Conservation (phyloP, 2,797 vertebrate species). For the Danio jaintianensis region DNA sequence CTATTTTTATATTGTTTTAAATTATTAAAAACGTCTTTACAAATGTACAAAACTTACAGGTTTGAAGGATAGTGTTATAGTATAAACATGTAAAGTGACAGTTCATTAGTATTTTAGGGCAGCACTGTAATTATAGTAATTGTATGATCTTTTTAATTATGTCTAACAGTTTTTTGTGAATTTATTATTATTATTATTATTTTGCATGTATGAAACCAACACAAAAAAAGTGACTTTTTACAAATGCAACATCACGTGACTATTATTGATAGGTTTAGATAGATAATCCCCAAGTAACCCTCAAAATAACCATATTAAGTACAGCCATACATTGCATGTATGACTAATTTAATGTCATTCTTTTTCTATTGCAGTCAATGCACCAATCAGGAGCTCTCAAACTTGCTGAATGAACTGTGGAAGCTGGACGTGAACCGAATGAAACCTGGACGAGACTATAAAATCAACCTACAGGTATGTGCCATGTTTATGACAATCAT, state of each 20-base stretch:
- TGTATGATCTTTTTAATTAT: too few relatives aligned
- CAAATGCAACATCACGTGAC: background rate
- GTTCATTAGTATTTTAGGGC: too few relatives aligned
- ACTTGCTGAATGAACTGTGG: slow-evolving; percentile 84
- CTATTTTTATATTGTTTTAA: too few relatives aligned
- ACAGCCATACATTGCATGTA: background rate
- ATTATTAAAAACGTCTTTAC: too few relatives aligned
- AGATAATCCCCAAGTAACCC: background rate
- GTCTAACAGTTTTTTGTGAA: too few relatives aligned
- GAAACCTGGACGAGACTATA: slow-evolving; percentile 83
- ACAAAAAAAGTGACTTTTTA: background rate
- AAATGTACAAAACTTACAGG: too few relatives aligned
- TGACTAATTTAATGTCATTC: background rate
- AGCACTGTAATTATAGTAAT: too few relatives aligned
- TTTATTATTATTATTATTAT: background rate
- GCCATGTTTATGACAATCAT: background rate
- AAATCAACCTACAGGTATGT: slow-evolving; percentile 81
- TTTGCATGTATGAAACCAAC: background rate
- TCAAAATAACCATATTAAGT: background rate
- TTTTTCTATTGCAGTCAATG: slow-evolving; percentile 66
- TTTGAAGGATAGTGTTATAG: too few relatives aligned
- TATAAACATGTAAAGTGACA: too few relatives aligned
- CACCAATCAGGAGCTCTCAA: slow-evolving; percentile 80
- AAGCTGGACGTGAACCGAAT: slow-evolving; percentile 82
- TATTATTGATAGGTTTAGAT: background rate